Evolutionary conservation across 2,113 vertebrate genomes (phyloP), one percentile per base, ranked within the genome.

Genomic region (Alosa alosa): DNA sequence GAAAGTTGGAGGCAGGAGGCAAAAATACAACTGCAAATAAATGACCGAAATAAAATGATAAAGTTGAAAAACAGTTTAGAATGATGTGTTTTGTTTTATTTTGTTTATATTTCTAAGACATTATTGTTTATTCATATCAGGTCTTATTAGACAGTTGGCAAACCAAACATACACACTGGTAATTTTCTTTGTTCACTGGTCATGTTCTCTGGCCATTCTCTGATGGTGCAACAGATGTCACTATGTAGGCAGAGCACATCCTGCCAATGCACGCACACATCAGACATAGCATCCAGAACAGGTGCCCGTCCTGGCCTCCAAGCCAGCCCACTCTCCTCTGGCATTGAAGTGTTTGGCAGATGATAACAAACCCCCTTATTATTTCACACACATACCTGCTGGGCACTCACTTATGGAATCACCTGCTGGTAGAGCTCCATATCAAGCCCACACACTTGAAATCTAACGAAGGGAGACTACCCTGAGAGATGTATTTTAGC

Each of bases 361-460:
- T 64, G 60, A 64, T 31, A 72, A 72, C 25, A 72, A 72, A 72
- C 64, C n/a, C n/a, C 64, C 25, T 72, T 36, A 72, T 72, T 72
- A 72, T 78, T 39, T 17, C 72, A 78, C 72, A 78, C 72, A 36
- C 72, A 78, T 78, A 78, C 72, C 72, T 78, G 72, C 72, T 78
- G 36, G 13, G 31, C 72, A 39, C 31, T 78, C 72, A 11, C 72
- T 78, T 36, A 78, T 17, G 31, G 72, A 78, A 41, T 78, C 20
- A 22, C 55, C 72, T 78, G 72, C 72, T 31, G 31, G 31, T 78
- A 78, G 25, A 36, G 15, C 72, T 36, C 72, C 22, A n/a, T 64
- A 64, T 64, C 60, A 64, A n/a, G 60, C 60, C 31, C 72, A 78
- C 72, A 78, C 72, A 39, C 72, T 78, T 17, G 72, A 78, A 78